Evolutionary conservation across 1,140 invertebrate genomes (phyloP).

Genomic region (Magallana gigas): DNA sequence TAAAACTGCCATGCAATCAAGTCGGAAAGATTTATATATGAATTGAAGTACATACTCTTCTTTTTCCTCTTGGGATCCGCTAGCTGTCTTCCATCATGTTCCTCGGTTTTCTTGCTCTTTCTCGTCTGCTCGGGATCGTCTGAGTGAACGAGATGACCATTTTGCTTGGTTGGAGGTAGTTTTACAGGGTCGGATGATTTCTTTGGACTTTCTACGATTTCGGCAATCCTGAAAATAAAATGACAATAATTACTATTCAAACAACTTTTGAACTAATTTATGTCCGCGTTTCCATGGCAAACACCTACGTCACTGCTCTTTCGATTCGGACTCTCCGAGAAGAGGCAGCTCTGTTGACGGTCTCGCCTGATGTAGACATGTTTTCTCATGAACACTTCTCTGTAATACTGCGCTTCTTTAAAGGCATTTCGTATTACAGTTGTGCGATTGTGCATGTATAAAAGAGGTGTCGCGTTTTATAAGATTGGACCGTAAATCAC

Average conservation of each 20-base stretch:
- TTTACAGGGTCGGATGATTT: not conserved
- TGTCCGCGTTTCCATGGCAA: not conserved
- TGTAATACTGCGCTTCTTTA: not conserved
- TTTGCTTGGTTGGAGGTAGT: slow-evolving; percentile 51
- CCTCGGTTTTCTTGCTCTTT: slow-evolving; percentile 28
- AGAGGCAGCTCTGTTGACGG: not conserved
- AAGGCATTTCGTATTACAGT: slow-evolving; percentile 4
- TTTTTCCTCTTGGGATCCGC: slow-evolving; percentile 37
- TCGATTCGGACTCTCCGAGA: not conserved
- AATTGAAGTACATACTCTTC: not conserved
- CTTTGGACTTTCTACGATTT: slow-evolving; percentile 12
- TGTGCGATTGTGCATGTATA: not conserved
- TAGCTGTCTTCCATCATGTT: slow-evolving; percentile 27
- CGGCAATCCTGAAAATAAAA: slow-evolving; percentile 17
- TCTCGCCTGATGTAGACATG: not conserved
- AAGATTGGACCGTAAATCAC: not conserved
- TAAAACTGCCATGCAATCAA: too few relatives aligned
- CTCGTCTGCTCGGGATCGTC: not conserved
- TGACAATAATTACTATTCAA: too few relatives aligned
- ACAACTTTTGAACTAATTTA: too few relatives aligned
- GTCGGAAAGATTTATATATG: too few relatives aligned
- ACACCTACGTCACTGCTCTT: slow-evolving; percentile 18
- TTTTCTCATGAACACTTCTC: not conserved
- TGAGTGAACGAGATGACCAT: slow-evolving; percentile 32
- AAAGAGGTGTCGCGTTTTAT: slow-evolving; percentile 7